Percentiles rank a stretch among this genome's conserved stretches.
Conservation (phyloP, 2,888 invertebrate genomes). For the Chrysotoxum bicinctum region DNA sequence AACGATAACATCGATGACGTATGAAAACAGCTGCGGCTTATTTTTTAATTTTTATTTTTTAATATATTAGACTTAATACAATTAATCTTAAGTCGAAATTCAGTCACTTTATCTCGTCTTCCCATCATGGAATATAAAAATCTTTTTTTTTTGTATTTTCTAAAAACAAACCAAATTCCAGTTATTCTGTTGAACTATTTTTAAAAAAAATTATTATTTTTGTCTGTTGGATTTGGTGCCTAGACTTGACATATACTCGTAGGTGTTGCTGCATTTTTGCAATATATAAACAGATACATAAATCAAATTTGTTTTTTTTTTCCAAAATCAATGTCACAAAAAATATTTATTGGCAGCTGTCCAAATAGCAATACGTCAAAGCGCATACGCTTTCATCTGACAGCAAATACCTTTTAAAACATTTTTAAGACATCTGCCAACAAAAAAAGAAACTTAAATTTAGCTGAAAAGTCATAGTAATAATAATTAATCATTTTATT, state of each 20-base stretch:
- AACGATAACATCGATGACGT: too few relatives aligned
- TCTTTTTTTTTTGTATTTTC: too few relatives aligned
- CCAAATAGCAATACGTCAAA: slow-evolving; percentile 4
- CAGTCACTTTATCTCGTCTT: too few relatives aligned
- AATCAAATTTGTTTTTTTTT: slow-evolving; percentile 10
- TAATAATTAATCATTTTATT: background rate
- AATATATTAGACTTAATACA: too few relatives aligned
- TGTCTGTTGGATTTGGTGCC: background rate
- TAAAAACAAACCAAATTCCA: too few relatives aligned
- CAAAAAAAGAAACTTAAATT: background rate
- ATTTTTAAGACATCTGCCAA: background rate
- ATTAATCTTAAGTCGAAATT: too few relatives aligned
- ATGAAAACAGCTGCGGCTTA: too few relatives aligned
- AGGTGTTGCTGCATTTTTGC: slow-evolving; percentile 10
- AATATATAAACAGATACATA: background rate
- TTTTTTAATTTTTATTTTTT: too few relatives aligned
- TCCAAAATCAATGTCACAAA: background rate
- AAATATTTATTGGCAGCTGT: background rate
- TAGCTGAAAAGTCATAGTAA: background rate
- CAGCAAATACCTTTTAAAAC: background rate
- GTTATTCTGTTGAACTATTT: background rate
- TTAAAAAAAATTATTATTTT: background rate
- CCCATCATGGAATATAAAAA: too few relatives aligned
- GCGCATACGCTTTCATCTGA: background rate
- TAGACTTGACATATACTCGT: background rate